These are phyloP conservation scores for Diloba caeruleocephala DNA, from an alignment of 2,888 invertebrate species.

Conservation along the genomic window DNA sequence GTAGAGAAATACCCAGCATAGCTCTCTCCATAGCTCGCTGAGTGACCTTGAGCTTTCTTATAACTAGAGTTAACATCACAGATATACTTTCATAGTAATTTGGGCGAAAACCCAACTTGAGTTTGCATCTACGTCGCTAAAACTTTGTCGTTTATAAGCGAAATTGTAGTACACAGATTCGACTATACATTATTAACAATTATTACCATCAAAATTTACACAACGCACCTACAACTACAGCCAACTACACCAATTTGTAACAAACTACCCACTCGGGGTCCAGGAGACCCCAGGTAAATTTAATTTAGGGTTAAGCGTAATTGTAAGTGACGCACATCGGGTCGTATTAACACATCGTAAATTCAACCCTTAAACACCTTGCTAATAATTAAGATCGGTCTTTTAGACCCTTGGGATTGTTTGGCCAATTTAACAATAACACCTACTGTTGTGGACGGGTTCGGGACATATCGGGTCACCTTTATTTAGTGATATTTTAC, in stretches of 20 bases:
- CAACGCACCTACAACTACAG: conserved; percentile 47
- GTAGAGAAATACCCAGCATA: no score
- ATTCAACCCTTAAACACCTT: conserved; percentile 86
- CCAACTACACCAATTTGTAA: conserved; percentile 55
- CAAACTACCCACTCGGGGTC: conserved; percentile 54
- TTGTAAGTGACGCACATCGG: conserved; percentile 79
- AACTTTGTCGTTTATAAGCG: no score
- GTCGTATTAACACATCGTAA: conserved; percentile 85
- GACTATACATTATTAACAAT: conserved; percentile 8
- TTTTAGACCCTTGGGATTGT: conserved; percentile 71
- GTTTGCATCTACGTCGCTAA: no score
- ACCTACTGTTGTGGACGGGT: conserved; percentile 69
- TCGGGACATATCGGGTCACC: conserved; percentile 68
- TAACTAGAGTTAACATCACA: no score
- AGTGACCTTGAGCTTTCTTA: no score
- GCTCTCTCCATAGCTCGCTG: no score
- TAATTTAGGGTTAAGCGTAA: conserved; percentile 81
- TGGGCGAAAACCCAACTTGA: no score
- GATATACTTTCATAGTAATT: no score
- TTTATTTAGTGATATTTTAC: conserved; percentile 70
- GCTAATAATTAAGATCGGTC: conserved; percentile 85
- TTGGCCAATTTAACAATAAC: conserved; percentile 79
- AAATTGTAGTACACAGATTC: no score
- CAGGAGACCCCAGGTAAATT: conserved; percentile 81
- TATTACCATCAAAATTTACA: conserved; percentile 34